phyloP scores from a whole-genome alignment of 2,888 invertebrate genomes.

The Villa cingulata region DNA sequence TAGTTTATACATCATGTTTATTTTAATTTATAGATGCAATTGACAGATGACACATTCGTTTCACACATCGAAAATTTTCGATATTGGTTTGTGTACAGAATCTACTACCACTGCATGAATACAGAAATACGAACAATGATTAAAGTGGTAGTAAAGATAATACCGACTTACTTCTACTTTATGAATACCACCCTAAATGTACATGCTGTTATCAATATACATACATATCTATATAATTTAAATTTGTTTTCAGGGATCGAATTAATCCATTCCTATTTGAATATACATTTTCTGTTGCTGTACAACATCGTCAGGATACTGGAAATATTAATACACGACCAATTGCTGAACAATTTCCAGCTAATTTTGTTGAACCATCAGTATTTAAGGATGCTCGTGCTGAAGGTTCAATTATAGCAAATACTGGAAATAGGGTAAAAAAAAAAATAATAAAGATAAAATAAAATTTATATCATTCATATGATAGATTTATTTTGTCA shows the following conservation, averaged over 20 bases:
- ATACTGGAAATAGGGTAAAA: constrained; percentile 34
- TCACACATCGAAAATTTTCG: no score
- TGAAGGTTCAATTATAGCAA: constrained; percentile 47
- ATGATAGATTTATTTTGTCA: neutral
- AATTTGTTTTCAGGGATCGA: constrained; percentile 42
- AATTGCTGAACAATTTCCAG: constrained; percentile 65
- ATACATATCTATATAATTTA: neutral
- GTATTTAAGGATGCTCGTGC: constrained; percentile 56
- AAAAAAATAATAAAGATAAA: constrained; percentile 8
- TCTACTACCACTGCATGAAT: no score
- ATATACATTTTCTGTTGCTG: constrained; percentile 61
- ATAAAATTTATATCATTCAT: no score
- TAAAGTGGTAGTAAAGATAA: no score
- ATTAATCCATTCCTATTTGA: constrained; percentile 70
- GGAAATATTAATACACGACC: constrained; percentile 48
- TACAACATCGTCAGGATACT: constrained; percentile 45
- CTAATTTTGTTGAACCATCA: constrained; percentile 65
- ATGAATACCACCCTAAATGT: no score
- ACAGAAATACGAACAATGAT: no score
- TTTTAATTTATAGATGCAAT: no score
- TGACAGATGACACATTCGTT: no score
- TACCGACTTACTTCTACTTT: no score
- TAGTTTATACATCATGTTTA: no score
- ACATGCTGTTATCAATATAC: no score
- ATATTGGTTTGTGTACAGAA: no score